Percentiles rank a stretch among this genome's conserved stretches.
Evolutionary conservation across 2,888 invertebrate genomes (phyloP).

Genomic region (Acleris laterana): DNA sequence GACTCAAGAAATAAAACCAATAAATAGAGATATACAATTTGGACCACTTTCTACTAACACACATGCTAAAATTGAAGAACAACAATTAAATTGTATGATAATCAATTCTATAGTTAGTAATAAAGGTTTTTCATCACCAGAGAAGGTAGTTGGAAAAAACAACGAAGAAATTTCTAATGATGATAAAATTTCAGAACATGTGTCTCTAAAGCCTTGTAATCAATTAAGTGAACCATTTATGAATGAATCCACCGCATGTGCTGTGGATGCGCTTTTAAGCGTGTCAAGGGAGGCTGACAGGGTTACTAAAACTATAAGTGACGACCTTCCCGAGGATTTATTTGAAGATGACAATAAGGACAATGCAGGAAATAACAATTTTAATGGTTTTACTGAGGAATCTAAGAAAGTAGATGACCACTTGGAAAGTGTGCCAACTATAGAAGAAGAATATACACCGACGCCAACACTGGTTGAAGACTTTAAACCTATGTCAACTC

Average conservation of each 20-base stretch:
- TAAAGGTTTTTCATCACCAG: slow-evolving; percentile 21
- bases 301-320: slow-evolving; percentile 70
- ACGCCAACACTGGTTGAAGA: no score
- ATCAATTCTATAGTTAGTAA: slow-evolving; percentile 1
- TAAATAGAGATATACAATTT: slow-evolving; percentile 47
- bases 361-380: slow-evolving; percentile 43
- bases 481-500: no score
- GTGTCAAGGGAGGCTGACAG: slow-evolving; percentile 75
- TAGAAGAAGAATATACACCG: no score
- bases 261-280: slow-evolving; percentile 76
- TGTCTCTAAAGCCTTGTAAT: slow-evolving; percentile 45
- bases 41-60: slow-evolving; percentile 6
- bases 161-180: slow-evolving; percentile 34
- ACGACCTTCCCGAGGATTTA: slow-evolving; percentile 75
- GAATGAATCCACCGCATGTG: slow-evolving; percentile 75
- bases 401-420: slow-evolving; percentile 42
- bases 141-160: slow-evolving; percentile 5
- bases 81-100: slow-evolving; percentile 7
- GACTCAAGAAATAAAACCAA: slow-evolving; percentile 66
- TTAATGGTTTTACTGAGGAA: slow-evolving; percentile 53
- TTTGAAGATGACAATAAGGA: slow-evolving; percentile 78
- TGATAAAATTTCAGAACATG: slow-evolving; percentile 41
- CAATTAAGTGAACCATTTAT: slow-evolving; percentile 55
- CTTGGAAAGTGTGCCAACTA: slow-evolving; percentile 1
- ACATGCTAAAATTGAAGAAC: slow-evolving; percentile 2